Base-by-base conservation (phyloP, 2,113 vertebrate genomes). In the Oryzias javanicus region DNA sequence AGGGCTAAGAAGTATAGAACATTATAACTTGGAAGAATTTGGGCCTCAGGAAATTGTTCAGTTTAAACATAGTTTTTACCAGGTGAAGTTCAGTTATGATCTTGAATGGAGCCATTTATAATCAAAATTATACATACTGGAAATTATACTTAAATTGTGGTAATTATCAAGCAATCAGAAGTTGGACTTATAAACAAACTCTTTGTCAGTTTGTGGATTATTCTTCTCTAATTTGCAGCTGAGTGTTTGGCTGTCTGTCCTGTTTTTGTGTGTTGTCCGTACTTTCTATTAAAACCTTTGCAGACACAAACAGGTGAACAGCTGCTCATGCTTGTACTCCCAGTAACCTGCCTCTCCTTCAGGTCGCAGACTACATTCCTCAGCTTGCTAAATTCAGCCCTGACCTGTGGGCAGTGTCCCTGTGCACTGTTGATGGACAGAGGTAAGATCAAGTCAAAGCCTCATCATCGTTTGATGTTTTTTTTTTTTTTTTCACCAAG, bases 331-430 rank as follows among this genome's bases (percentile, higher is more conserved):
- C 15, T 13, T 44, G 54, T 54, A n/a, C 67, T 27, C 48, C 52
- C 49, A 55, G 53, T 16, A n/a, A 10, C 42, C 49, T 12, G 0
- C 27, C 22, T 69, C 45, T 78, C 46, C 83, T 84, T 20, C 86
- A 99, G 97, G 97, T 99, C 75, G 97, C 96, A 61, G 96, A 99
- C 86, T 99, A 99, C 90, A 98, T 99, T 92, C 97, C 97, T 72
- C 97, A 99, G 40, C 92, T 99, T 55, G 95, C 97, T 74, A 99
- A 94, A 76, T 99, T 99, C 90, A 98, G 91, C 87, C 95, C 96
- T 1, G 94, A 99, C 82, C 79, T 99, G 77, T 99, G 97, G 97
- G 95, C 94, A 2, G 96, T 97, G 13, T 95, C 97, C 5, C 87
- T 99, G 74, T 99, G 97, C 90, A 99, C 97, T 4, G 95, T 98